phyloP scores from a whole-genome alignment of 92 coral and sea anemone species.

The Parazoanthus darwini region DNA sequence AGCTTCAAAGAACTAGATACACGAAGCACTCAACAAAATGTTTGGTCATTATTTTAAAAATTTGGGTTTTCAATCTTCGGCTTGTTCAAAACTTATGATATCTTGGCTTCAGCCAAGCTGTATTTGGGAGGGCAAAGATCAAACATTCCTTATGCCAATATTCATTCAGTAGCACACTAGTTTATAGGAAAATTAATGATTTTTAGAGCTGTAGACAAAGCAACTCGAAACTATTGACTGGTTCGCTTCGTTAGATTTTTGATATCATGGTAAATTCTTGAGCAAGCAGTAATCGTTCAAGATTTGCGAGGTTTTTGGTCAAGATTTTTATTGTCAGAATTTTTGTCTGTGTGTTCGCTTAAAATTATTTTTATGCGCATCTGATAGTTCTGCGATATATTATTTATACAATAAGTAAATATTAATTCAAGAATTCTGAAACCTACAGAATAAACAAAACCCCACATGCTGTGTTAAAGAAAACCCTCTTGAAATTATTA shows the following conservation, averaged over 20 bases:
- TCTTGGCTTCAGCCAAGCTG: not conserved
- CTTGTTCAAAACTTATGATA: not conserved
- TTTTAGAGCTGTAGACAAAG: not conserved
- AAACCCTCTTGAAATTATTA: not conserved
- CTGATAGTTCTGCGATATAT: not conserved
- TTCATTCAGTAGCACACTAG: not conserved
- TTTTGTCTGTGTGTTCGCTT: not conserved
- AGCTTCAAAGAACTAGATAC: not conserved
- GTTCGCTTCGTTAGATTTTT: not conserved
- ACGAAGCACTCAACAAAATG: not conserved
- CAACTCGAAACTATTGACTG: too few relatives aligned
- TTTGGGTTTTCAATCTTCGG: not conserved
- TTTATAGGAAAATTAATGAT: too few relatives aligned
- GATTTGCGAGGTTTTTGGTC: not conserved
- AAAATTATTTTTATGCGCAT: slow-evolving; percentile 10
- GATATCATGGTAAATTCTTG: not conserved
- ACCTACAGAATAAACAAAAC: not conserved
- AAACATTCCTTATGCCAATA: too few relatives aligned
- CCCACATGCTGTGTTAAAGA: not conserved
- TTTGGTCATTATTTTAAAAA: not conserved
- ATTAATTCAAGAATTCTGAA: slow-evolving; percentile 10
- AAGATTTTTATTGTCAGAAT: not conserved
- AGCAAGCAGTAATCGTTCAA: not conserved
- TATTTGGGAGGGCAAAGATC: not conserved
- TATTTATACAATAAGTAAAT: slow-evolving; percentile 16